These are phyloP conservation scores for Lepus oiostolus DNA, from an alignment of 2,797 vertebrate genomes.

Conservation along the genomic window DNA sequence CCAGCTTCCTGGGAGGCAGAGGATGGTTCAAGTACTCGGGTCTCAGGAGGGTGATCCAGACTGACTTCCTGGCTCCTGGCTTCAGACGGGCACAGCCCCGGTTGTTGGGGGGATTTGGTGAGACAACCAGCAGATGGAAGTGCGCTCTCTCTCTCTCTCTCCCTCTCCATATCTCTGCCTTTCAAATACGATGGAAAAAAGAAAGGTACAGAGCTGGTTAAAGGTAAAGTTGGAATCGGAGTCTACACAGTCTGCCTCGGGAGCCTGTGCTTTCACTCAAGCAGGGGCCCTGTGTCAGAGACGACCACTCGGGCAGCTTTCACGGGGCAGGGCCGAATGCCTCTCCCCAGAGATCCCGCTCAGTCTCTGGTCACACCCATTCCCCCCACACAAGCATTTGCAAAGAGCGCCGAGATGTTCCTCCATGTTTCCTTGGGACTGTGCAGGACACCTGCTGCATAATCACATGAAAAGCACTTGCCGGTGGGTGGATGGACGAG, in stretches of 20 bases:
- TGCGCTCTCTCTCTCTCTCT: too few species aligned
- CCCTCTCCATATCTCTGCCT: too few species aligned
- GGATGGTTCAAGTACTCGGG: too few species aligned
- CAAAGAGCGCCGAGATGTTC: background rate
- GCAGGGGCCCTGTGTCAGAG: background rate
- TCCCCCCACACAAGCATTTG: background rate
- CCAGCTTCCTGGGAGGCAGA: background rate
- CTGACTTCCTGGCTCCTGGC: too few species aligned
- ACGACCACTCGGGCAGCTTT: background rate
- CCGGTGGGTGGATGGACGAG: background rate
- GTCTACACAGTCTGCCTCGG: background rate
- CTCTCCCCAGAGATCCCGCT: background rate
- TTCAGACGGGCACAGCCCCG: too few species aligned
- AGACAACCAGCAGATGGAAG: too few species aligned
- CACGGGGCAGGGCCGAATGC: background rate
- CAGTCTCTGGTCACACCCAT: background rate
- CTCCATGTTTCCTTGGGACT: background rate
- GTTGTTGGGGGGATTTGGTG: too few species aligned
- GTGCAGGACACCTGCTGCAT: background rate
- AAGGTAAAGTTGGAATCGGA: background rate
- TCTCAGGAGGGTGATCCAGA: too few species aligned
- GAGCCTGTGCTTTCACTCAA: background rate
- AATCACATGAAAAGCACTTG: background rate
- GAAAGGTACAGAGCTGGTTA: background rate
- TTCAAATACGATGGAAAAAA: background rate